Base-by-base conservation (phyloP, 2,797 vertebrate species). In the Poeciliopsis turneri region DNA sequence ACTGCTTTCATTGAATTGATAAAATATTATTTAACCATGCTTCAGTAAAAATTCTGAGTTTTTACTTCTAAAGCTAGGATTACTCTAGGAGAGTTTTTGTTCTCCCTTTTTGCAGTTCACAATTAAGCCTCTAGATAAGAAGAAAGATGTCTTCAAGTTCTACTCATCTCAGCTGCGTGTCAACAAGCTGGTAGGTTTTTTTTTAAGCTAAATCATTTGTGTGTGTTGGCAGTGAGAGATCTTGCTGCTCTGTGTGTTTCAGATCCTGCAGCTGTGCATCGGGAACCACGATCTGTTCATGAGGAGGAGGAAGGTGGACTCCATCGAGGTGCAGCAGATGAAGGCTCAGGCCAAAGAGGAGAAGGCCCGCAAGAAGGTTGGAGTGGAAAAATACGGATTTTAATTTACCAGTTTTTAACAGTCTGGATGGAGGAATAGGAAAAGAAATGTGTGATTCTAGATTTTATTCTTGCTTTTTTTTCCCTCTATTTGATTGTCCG, bases 321-420 rank as follows among this genome's bases (percentile, higher is more conserved):
- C 97, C 9, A 95, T 97, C 45, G 97, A 99, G 91, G 97, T 98
- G 84, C 97, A 98, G 91, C 97, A 98, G 87, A 98, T 98, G 97
- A 98, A 98, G 92, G 96, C 97, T 85, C 97, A 98, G 85, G 97
- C 97, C 75, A 97, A 96, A 90, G 97, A 98, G 86, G 97, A 97
- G 93, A 98, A 97, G 86, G 96, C 97, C 2, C 96, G 97, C n/a
- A 97, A 98, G 93, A 97, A 98, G 96, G 97, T 97, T 77, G 75
- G 11, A 18, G 10, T 23, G 64, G 33, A 23, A n/a, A 66, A 41
- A 23, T 41, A 69, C 13, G 0, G 11, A 23, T 12, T 68, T 43
- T 41, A 2, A n/a, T 36, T 61, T 20, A 68, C 0, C 5, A 6
- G 25, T 13, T 13, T 69, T 69, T 20, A 25, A 68, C 9, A 23